These are phyloP conservation scores for Cryptotis parvus DNA, from an alignment of 2,113 vertebrate species.

Conservation along the genomic window DNA sequence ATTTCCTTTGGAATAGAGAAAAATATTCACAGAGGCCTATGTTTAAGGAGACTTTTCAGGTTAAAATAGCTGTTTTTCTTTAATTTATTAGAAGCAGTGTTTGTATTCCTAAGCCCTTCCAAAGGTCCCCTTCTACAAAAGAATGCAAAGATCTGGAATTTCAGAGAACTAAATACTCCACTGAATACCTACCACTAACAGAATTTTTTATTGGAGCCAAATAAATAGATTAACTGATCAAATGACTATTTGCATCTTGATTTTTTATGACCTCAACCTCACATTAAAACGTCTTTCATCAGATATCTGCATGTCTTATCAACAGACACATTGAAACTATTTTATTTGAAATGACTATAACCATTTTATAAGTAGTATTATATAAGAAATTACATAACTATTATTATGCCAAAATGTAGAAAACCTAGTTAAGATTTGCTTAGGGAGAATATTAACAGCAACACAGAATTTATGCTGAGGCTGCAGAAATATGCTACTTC, in stretches of 20 bases:
- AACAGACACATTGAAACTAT: neutral
- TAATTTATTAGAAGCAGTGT: neutral
- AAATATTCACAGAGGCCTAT: neutral
- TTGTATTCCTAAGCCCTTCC: neutral
- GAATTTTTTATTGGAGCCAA: neutral
- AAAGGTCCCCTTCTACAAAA: neutral
- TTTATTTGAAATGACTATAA: too few relatives aligned
- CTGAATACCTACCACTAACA: slow-evolving; percentile 2
- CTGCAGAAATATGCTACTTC: slow-evolving; percentile 3
- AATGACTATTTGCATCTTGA: neutral
- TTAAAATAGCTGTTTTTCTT: slow-evolving; percentile 22
- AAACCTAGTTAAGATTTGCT: neutral
- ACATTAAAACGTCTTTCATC: neutral
- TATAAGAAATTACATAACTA: too few relatives aligned
- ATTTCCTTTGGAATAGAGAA: neutral
- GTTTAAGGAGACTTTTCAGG: neutral
- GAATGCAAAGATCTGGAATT: neutral
- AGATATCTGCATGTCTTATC: neutral
- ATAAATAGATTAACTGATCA: neutral
- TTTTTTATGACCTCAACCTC: slow-evolving; percentile 23
- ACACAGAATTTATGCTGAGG: neutral
- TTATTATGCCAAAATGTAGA: slow-evolving; percentile 4
- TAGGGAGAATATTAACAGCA: slow-evolving; percentile 24
- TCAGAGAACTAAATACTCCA: neutral
- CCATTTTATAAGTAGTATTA: too few relatives aligned